phyloP scores from a whole-genome alignment of 2,888 invertebrate genomes.

The Microctonus aethiopoides region DNA sequence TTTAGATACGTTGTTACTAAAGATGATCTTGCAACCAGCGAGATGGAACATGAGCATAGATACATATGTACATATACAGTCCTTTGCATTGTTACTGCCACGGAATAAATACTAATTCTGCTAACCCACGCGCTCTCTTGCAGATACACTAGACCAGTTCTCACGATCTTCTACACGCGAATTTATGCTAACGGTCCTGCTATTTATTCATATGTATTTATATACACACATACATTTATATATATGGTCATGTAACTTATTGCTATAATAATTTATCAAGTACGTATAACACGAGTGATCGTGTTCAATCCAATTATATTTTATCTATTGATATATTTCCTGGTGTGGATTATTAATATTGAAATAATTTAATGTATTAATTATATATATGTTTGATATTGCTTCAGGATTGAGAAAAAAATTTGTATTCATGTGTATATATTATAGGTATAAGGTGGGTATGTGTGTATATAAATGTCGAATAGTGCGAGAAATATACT shows the following conservation, averaged over 20 bases:
- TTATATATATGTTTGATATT: conserved; percentile 44
- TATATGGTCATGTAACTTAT: neutral
- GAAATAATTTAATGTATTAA: conserved; percentile 31
- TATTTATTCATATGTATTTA: conserved; percentile 46
- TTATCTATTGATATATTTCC: no score
- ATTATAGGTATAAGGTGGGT: neutral
- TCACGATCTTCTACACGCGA: conserved; percentile 61
- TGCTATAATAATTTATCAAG: neutral
- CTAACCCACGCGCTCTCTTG: conserved; percentile 49
- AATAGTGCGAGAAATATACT: conserved; percentile 25
- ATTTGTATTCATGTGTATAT: neutral
- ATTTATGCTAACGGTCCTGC: conserved; percentile 50
- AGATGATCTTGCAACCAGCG: conserved; percentile 47
- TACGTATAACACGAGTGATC: no score
- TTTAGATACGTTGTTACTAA: conserved; percentile 29
- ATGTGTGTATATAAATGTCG: neutral
- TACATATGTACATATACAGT: conserved; percentile 44
- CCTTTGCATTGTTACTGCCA: conserved; percentile 60
- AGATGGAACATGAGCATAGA: conserved; percentile 56
- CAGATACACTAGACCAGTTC: conserved; percentile 62
- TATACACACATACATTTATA: conserved; percentile 45
- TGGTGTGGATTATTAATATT: conserved; percentile 46
- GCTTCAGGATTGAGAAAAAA: neutral
- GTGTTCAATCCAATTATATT: no score
- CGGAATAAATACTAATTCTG: conserved; percentile 63